phyloP scores from a whole-genome alignment of 2,888 invertebrate genomes.

The Luperina testacea region DNA sequence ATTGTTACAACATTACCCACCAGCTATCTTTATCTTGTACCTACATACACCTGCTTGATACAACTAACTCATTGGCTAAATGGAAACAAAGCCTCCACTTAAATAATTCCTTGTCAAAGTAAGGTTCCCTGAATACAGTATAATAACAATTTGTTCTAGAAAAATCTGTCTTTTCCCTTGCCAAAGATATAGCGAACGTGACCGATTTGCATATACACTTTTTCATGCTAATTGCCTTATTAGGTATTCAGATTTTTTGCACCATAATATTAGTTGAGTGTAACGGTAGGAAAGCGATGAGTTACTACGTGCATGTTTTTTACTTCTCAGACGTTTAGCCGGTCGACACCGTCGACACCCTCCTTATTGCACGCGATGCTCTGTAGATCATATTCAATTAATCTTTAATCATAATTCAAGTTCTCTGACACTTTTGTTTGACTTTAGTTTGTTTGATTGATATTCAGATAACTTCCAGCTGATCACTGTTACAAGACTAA shows the following conservation, averaged over 20 bases:
- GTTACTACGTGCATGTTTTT: slow-evolving; percentile 35
- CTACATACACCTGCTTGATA: not conserved
- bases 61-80: not conserved
- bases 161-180: not conserved
- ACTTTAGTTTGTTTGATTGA: not conserved
- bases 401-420: slow-evolving; percentile 2
- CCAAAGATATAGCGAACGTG: slow-evolving; percentile 25
- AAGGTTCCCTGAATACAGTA: not conserved
- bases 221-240: slow-evolving; percentile 30
- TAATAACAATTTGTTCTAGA: not conserved
- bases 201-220: slow-evolving; percentile 26
- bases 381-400: slow-evolving; percentile 9
- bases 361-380: slow-evolving; percentile 45
- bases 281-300: slow-evolving; percentile 60
- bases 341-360: slow-evolving; percentile 56
- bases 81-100: not conserved
- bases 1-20: not conserved
- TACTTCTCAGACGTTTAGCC: slow-evolving; percentile 25
- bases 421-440: not conserved
- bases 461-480: not conserved
- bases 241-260: slow-evolving; percentile 43
- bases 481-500: not conserved
- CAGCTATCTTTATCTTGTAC: not conserved
- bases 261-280: slow-evolving; percentile 35
- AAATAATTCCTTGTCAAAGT: not conserved